phyloP scores from a whole-genome alignment of 1,140 invertebrate genomes.

The Drosophila lacteicornis region DNA sequence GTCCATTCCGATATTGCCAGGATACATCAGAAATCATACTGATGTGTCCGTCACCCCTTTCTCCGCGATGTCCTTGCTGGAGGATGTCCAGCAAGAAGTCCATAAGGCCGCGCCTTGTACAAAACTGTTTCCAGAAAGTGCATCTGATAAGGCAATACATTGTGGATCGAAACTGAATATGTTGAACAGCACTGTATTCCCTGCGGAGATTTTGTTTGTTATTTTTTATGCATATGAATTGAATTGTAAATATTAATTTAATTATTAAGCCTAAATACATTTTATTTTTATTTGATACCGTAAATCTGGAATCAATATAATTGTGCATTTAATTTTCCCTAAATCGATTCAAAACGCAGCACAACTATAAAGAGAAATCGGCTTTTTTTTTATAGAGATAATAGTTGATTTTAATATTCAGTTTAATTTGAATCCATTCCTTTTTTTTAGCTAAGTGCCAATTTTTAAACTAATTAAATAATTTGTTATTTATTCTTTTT shows the following conservation, averaged over 20 bases:
- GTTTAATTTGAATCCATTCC: too few species aligned
- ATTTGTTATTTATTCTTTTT: too few species aligned
- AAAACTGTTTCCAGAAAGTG: conserved; percentile 95
- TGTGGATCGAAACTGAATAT: conserved; percentile 95
- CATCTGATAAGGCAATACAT: conserved; percentile 93
- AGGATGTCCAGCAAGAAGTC: conserved; percentile 72
- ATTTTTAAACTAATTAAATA: too few species aligned
- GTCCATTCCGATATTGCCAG: background rate
- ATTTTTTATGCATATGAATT: background rate
- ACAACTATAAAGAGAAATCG: too few species aligned
- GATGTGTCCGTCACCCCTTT: background rate
- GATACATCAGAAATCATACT: background rate
- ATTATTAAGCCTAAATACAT: too few species aligned
- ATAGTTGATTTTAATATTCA: too few species aligned
- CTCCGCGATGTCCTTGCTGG: background rate
- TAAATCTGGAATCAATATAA: too few species aligned
- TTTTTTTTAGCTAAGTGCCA: too few species aligned
- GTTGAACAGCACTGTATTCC: conserved; percentile 94
- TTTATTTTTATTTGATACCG: too few species aligned
- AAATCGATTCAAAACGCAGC: too few species aligned
- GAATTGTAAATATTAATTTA: background rate
- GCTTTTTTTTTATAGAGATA: too few species aligned
- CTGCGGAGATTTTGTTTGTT: conserved; percentile 85
- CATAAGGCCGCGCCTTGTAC: conserved; percentile 93
- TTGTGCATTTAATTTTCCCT: too few species aligned